A percentile compares a stretch with the other conserved stretches of the same genome.
Evolutionary conservation across 2,797 vertebrate species (phyloP).

Genomic region (Melanotaenia maccullochi): DNA sequence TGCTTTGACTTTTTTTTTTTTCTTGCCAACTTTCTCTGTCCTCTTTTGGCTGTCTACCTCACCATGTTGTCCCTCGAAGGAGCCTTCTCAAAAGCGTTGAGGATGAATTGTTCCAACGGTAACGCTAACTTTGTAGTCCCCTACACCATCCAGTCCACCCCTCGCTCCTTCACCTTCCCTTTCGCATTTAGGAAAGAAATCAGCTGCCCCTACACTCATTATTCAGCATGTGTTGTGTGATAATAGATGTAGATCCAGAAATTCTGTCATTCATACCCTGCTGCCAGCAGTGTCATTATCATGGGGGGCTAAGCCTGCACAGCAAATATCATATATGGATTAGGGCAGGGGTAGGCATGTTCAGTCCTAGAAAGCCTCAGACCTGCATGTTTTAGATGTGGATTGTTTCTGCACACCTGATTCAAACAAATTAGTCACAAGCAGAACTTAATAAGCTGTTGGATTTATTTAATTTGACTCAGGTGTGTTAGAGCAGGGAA

Average conservation of each 20-base stretch:
- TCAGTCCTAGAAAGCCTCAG: background rate
- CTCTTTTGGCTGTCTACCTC: conserved; percentile 39
- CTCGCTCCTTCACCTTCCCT: conserved; percentile 1
- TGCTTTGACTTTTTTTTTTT: conserved; percentile 70
- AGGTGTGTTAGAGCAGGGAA: background rate
- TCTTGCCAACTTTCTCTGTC: conserved; percentile 47
- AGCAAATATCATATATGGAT: background rate
- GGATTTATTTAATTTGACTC: background rate
- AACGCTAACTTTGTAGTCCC: conserved; percentile 73
- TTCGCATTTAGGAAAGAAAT: conserved; percentile 10
- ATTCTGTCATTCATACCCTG: background rate
- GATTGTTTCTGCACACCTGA: background rate
- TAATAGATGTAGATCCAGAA: conserved; percentile 25
- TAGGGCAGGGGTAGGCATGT: background rate
- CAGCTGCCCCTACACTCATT: background rate
- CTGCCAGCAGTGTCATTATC: background rate
- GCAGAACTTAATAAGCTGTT: background rate
- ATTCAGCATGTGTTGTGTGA: conserved; percentile 39
- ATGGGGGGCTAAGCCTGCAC: conserved; percentile 1
- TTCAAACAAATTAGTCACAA: no score
- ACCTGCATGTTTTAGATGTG: background rate
- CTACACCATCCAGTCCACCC: conserved; percentile 24
- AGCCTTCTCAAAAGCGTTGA: conserved; percentile 89
- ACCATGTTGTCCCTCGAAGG: conserved; percentile 69
- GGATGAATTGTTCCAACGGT: conserved; percentile 89